Base-by-base conservation (phyloP, 2,113 vertebrate species). In the Malaclemys terrapin region DNA sequence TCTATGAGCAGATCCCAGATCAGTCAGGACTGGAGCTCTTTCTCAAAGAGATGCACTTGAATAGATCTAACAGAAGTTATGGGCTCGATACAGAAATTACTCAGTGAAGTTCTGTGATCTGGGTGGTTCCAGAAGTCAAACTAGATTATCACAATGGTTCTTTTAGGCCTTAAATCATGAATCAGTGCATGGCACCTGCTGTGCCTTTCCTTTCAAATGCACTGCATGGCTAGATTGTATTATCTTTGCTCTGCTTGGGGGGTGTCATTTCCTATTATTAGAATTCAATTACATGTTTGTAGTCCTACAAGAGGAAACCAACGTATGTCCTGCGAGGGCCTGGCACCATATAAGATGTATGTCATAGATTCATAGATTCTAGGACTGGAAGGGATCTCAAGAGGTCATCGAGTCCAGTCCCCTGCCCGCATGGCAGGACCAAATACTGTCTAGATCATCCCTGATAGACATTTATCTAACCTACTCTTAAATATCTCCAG, bases 331-430 rank as follows among this genome's bases (percentile, higher is more conserved):
- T 88, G 42, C n/a, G n/a, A 24, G 1, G 0, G 25, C 53, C n/a
- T n/a, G 79, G 0, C 54, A 35, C 22, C 38, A 31, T 13, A 27
- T 6, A 42, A 1, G 0, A 6, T 49, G 14, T 47, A 1, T 52
- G 3, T 53, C 79, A 88, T 9, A 9, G 10, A 45, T 45, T 45
- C 42, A 45, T 45, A 45, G 45, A 45, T 45, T 45, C 45, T 45
- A 45, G 45, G 45, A 45, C 45, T 45, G 45, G 45, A 45, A 45
- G 45, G 45, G 45, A 45, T 6, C 45, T 45, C 45, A 5, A 45
- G 45, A 45, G 45, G 6, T 45, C 45, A 45, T 45, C 45, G 45
- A 45, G 45, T 45, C 5, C 45, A 45, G 45, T 45, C 45, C 45
- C 45, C 45, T 45, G 45, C 45, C 45, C 45, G 45, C 45, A 45